Conservation (phyloP, 2,797 vertebrate species). For the Gymnopithys bicolor region DNA sequence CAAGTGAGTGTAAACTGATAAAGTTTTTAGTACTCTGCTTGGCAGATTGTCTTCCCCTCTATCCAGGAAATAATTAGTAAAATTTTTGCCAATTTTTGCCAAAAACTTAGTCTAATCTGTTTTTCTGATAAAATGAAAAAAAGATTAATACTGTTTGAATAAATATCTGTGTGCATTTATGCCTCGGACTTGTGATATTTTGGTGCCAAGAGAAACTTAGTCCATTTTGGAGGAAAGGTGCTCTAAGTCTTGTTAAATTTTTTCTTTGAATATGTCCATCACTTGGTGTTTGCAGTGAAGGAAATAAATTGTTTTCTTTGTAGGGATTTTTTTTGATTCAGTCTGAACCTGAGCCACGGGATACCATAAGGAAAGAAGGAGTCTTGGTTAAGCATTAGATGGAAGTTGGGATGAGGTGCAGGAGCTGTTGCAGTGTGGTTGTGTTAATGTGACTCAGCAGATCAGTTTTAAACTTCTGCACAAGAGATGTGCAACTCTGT, state of each 20-base stretch:
- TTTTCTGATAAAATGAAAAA: neutral
- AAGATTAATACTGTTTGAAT: neutral
- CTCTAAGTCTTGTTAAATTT: neutral
- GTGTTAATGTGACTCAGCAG: neutral
- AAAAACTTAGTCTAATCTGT: neutral
- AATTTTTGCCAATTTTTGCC: neutral
- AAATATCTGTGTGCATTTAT: neutral
- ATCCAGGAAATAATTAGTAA: neutral
- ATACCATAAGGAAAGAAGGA: neutral
- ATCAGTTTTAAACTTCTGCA: neutral
- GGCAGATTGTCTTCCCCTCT: neutral
- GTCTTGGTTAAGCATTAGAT: neutral
- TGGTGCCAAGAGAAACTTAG: neutral
- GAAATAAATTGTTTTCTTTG: neutral
- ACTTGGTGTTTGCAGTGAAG: neutral
- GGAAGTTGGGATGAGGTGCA: neutral
- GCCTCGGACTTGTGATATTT: neutral
- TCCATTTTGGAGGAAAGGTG: neutral
- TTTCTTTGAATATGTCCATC: neutral
- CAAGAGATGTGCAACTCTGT: neutral
- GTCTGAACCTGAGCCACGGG: neutral
- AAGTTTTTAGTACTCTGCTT: neutral
- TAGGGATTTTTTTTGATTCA: neutral
- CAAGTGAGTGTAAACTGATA: neutral
- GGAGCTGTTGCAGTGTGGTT: neutral